Evolutionary conservation across 2,888 invertebrate genomes (phyloP).

Genomic region (Cosmia pyralina): DNA sequence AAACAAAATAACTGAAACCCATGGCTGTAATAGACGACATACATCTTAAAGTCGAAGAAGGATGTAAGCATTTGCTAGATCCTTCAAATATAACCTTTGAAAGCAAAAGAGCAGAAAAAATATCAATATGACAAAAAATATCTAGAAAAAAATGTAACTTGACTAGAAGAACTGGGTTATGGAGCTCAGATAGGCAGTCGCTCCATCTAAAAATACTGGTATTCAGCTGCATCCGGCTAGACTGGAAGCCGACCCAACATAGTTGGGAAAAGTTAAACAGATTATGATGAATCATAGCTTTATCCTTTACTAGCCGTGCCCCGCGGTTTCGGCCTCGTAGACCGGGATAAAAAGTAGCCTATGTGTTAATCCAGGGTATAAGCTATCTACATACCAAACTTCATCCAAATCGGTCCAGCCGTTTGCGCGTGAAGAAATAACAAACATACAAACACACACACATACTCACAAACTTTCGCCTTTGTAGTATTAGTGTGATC

Average conservation of each 20-base stretch:
- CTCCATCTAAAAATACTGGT: background rate
- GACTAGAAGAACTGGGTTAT: background rate
- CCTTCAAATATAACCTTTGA: no score
- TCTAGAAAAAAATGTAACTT: fast-evolving
- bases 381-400: no score
- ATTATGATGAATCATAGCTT: background rate
- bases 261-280: background rate
- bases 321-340: no score
- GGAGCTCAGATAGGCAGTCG: background rate
- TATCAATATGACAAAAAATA: background rate
- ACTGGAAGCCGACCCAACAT: background rate
- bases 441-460: no score
- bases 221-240: background rate
- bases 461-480: no score
- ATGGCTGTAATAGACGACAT: background rate
- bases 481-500: no score
- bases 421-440: no score
- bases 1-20: background rate
- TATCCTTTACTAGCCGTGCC: no score
- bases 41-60: background rate
- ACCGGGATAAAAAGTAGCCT: no score
- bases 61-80: no score
- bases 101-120: background rate
- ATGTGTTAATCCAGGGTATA: no score
- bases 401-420: no score